Conservation (phyloP, 1,140 invertebrate species). For the Bacillus rossius region DNA sequence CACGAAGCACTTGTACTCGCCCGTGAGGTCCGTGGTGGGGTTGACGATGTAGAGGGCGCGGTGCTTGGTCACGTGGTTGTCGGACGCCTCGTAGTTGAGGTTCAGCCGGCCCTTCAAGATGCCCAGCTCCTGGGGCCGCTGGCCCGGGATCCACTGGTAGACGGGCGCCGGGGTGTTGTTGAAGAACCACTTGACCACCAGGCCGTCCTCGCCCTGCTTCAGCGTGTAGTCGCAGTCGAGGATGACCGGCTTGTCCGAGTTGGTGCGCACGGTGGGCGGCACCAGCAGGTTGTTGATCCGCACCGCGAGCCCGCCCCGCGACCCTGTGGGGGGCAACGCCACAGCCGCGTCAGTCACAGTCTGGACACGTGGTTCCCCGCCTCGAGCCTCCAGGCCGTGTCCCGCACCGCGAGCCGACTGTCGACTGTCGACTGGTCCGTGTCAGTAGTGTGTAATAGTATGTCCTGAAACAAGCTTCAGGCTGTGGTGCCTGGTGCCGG, state of each 20-base stretch:
- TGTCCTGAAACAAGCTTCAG: no score
- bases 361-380: no score
- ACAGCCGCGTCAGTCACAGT: no score
- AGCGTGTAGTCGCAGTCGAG: conserved; percentile 70
- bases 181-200: conserved; percentile 77
- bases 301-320: neutral
- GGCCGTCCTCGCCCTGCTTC: conserved; percentile 42
- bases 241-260: conserved; percentile 53
- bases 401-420: no score
- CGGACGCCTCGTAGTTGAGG: conserved; percentile 54
- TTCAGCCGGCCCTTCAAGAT: conserved; percentile 57
- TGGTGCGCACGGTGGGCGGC: conserved; percentile 60
- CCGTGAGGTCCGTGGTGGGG: conserved; percentile 61
- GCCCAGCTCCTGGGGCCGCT: conserved; percentile 54
- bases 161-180: conserved; percentile 57
- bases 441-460: no score
- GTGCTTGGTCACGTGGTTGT: conserved; percentile 51
- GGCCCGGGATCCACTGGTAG: conserved; percentile 70
- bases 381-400: no score
- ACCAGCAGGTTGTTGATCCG: conserved; percentile 59
- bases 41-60: conserved; percentile 59
- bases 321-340: no score
- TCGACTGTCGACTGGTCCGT: no score
- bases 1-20: conserved; percentile 66
- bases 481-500: no score